These are phyloP conservation scores for Dasyornis broadbenti DNA, from an alignment of 2,113 vertebrate species.

Conservation along the genomic window DNA sequence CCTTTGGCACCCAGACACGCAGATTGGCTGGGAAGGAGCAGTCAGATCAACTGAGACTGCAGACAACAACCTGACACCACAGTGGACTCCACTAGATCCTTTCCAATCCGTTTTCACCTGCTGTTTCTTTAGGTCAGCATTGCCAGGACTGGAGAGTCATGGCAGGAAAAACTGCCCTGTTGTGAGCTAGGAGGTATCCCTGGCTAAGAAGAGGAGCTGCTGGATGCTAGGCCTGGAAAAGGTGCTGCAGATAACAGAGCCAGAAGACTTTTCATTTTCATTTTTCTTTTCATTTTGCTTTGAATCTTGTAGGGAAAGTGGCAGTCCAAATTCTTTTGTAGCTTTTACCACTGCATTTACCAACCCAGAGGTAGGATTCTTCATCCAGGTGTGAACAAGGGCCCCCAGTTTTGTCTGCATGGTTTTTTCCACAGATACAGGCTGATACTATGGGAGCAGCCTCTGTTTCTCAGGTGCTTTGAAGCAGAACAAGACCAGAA, in stretches of 20 bases:
- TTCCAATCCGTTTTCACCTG: neutral
- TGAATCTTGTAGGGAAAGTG: neutral
- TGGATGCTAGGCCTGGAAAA: neutral
- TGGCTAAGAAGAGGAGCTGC: neutral
- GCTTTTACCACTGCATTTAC: neutral
- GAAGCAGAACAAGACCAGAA: neutral
- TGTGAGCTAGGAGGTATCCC: neutral
- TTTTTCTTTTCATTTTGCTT: neutral
- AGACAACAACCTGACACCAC: neutral
- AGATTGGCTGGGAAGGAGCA: neutral
- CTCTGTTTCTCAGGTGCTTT: neutral
- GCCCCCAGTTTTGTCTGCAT: neutral
- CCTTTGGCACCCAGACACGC: neutral
- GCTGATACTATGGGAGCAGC: neutral
- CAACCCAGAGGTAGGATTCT: neutral
- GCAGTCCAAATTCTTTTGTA: neutral
- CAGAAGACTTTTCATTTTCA: neutral
- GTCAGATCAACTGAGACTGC: neutral
- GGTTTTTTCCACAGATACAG: neutral
- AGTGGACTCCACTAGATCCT: neutral
- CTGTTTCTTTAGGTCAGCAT: neutral
- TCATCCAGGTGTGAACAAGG: neutral
- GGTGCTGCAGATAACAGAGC: neutral
- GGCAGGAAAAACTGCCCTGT: neutral
- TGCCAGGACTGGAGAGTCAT: neutral